Percentiles rank a stretch among this genome's conserved stretches.
phyloP scores from a whole-genome alignment of 2,797 vertebrate species.

The Pangasius krempfi region DNA sequence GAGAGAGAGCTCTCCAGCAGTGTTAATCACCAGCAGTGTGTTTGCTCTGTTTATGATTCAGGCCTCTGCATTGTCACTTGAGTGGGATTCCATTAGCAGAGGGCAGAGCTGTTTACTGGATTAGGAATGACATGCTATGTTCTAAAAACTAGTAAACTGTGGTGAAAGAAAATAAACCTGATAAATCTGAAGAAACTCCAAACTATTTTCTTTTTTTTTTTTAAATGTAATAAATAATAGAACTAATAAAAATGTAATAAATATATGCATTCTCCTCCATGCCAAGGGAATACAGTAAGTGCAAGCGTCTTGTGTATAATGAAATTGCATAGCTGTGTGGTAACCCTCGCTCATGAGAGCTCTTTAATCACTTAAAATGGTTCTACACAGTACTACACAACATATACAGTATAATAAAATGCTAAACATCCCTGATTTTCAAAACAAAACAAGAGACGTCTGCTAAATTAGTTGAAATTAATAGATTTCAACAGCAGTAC shows the following conservation, averaged over 20 bases:
- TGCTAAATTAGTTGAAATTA: neutral
- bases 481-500: neutral
- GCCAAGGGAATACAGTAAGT: neutral
- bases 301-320: neutral
- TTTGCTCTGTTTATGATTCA: slow-evolving; percentile 45
- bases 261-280: neutral
- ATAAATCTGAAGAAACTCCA: neutral
- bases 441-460: neutral
- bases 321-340: neutral
- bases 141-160: slow-evolving; percentile 14
- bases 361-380: neutral
- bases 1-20: slow-evolving; percentile 15
- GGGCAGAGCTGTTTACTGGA: slow-evolving; percentile 8
- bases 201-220: neutral
- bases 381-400: neutral
- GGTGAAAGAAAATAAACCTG: neutral
- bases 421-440: neutral
- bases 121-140: slow-evolving; percentile 9
- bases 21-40: slow-evolving; percentile 52
- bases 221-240: neutral
- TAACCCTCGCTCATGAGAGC: neutral
- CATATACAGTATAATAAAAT: neutral
- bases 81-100: slow-evolving; percentile 38
- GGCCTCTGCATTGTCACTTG: slow-evolving; percentile 39
- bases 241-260: neutral